Evolutionary conservation across 2,888 invertebrate genomes (phyloP), one percentile per base, ranked within the genome.

Genomic region (Yponomeuta evonymella): DNA sequence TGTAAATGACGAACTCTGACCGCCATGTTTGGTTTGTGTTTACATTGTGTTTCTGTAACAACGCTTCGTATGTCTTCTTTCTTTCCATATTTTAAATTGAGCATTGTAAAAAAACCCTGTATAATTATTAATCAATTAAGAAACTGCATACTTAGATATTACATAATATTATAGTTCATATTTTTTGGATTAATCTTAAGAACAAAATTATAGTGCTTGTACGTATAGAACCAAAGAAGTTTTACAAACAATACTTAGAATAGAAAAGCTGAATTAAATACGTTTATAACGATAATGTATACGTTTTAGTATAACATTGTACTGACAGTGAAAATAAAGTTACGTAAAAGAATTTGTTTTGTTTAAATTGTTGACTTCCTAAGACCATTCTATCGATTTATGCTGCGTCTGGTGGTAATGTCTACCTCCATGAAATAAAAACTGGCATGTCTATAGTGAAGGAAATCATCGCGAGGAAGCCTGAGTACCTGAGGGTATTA

Each of bases 241-340:
- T 30, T 48, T 43, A 58, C 33, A 67, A 66, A 66, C 43, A 3
- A 67, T 48, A 4, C 29, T 68, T 68, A 68, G 48, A 23, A 48
- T 68, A 43, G 29, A 30, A 29, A 6, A 64, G 43, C 51, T 70
- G 48, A 65, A 70, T 65, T 66, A 65, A 58, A 69, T 11, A 23
- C 3, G 29, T 65, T 67, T 11, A 73, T 64, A 67, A 71, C 72
- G 12, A 70, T 75, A 80, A 87, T 89, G 88, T 88, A 85, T 89
- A 89, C 89, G 89, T 90, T 90, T 86, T 89, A 90, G 88, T 90
- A 88, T 87, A 48, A 81, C 87, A 89, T 85, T 86, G 79, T 79
- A 75, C 29, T 11, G 29, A 67, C 43, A 43, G 43, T 43, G 9
- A 9, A 43, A 67, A 67, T 67, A 43, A 43, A 67, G n/a, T 15